These are phyloP conservation scores for Echeneis naucrates DNA, from an alignment of 2,797 vertebrate species.

Conservation along the genomic window DNA sequence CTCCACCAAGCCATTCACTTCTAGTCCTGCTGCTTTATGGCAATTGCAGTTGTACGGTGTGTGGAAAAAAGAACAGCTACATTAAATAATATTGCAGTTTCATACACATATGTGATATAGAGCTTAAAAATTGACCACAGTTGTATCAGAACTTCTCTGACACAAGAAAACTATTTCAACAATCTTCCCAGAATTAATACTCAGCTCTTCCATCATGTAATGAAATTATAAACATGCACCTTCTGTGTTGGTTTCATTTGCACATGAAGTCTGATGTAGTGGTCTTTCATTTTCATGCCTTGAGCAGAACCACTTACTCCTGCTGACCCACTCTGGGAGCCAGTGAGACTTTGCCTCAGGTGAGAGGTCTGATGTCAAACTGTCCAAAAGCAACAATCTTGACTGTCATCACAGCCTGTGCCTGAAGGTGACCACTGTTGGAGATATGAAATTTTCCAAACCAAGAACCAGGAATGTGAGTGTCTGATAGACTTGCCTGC, in stretches of 20 bases:
- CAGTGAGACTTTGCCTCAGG: constrained; percentile 28
- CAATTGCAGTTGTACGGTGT: background rate
- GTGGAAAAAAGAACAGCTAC: background rate
- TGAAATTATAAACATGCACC: background rate
- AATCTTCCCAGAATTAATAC: background rate
- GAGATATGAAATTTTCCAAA: constrained; percentile 49
- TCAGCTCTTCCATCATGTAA: background rate
- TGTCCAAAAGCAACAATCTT: constrained; percentile 50
- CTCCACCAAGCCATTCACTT: background rate
- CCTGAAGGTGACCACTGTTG: constrained; percentile 52
- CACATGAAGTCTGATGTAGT: background rate
- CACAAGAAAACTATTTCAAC: background rate
- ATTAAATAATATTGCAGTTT: background rate
- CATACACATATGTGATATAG: background rate
- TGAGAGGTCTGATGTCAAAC: constrained; percentile 41
- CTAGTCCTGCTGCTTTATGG: background rate
- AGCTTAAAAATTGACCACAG: background rate
- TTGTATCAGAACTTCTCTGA: background rate
- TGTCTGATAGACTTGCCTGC: constrained; percentile 44
- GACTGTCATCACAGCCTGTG: constrained; percentile 44
- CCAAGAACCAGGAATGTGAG: constrained; percentile 37
- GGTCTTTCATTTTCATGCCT: background rate
- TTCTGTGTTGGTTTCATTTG: background rate
- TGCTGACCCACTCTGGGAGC: constrained; percentile 19
- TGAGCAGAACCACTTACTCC: background rate